Base-by-base conservation (phyloP, 2,797 vertebrate genomes). In the Myripristis murdjan region DNA sequence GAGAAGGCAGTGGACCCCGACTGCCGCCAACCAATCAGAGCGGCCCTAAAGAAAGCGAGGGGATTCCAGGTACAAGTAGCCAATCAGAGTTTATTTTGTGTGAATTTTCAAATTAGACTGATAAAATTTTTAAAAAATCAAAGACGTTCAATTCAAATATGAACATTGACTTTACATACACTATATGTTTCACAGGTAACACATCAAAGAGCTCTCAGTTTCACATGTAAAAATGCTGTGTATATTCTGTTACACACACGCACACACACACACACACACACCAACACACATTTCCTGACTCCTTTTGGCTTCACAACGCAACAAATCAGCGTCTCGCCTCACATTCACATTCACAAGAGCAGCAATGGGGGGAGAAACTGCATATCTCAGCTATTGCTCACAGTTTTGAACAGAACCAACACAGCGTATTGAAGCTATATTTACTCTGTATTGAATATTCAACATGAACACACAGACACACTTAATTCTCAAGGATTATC, bases 401-500 rank as follows among this genome's bases (percentile, higher is more conserved):
- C 55, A 57, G 56, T 74, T 67, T 54, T 41, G 20, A 83, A 60
- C 65, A 26, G 44, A 73, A 53, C 12, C 54, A 48, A 48, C 48
- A 4, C 78, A 67, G 49, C 66, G 68, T 41, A 74, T 56, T 66
- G 64, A 70, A 83, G 80, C 78, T 89, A 81, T 77, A 83, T 85
- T 88, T 85, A 81, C 70, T 66, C 77, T 80, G 57, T 68, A 64
- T 73, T 83, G 73, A 87, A 85, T 82, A 86, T 78, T 81, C 72
- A 83, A 71, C 63, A 71, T 49, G 43, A 77, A 72, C 37, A 81
- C 31, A 67, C 73, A 81, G 73, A 76, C 81, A 83, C 62, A 72
- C 57, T 82, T 80, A 79, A 87, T 90, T 85, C 69, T 85, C 55
- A 85, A 87, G 77, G 82, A 87, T 90, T 88, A 86, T 87, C 72